Conservation (phyloP, 2,113 vertebrate species). For the Merops nubicus region DNA sequence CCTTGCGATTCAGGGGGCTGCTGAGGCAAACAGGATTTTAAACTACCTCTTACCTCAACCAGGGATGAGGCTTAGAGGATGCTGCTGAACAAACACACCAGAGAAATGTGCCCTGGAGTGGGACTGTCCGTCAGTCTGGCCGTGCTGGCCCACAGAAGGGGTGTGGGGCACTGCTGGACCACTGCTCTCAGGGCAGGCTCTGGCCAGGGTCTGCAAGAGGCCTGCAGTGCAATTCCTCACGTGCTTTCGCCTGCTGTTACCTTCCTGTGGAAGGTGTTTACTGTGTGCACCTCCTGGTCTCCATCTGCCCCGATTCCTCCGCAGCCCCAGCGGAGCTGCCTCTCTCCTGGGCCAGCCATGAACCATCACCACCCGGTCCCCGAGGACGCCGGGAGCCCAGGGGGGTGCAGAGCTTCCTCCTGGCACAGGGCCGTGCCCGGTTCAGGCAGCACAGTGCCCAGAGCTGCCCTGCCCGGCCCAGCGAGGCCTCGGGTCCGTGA, state of each 20-base stretch:
- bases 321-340: not conserved
- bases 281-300: not conserved
- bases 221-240: not conserved
- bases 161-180: not conserved
- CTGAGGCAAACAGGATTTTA: not conserved
- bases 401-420: not conserved
- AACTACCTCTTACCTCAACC: not conserved
- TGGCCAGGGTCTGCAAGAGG: not conserved
- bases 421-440: accelerated
- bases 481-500: not conserved
- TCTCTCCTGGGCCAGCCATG: not conserved
- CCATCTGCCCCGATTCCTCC: not conserved
- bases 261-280: not conserved
- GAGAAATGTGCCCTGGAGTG: not conserved
- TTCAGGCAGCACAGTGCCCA: not conserved
- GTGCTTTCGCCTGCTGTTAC: not conserved
- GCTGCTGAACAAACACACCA: not conserved
- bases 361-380: not conserved
- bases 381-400: not conserved
- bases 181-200: not conserved
- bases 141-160: accelerated
- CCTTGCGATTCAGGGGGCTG: not conserved
- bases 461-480: not conserved
- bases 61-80: not conserved
- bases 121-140: accelerated